Base-by-base conservation (phyloP, 2,888 invertebrate species). In the Troides oblongomaculatus region DNA sequence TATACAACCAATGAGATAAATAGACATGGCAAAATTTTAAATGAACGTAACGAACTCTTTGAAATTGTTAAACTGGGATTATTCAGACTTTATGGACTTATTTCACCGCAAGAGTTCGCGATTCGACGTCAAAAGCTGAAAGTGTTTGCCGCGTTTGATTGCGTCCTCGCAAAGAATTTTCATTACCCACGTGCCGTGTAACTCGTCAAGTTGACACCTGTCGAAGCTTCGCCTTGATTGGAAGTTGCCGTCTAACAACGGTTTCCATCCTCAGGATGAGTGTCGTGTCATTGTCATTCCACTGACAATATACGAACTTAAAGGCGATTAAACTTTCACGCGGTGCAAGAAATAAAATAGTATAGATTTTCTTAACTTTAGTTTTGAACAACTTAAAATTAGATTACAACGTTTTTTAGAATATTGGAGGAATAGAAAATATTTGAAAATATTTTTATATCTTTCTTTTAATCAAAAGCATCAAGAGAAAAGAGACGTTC, bases 181-280 rank as follows among this genome's bases (percentile, higher is more conserved):
- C 82, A 76, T 70, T 70, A 66, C 70, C 78, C 76, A 77, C 74
- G 71, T 72, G 73, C 76, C 74, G 72, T 73, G 73, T 74, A 74
- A 72, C 77, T 74, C 74, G 74, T 68, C 77, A 74, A 74, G 74
- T 78, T 84, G 85, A 84, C 86, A 88, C 84, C 86, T 87, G 87
- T 85, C 86, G 82, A 84, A 79, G 76, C 79, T 76, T 79, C 81
- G 79, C 79, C 82, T 81, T 86, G 86, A 88, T 88, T 86, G 84
- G 80, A 80, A 76, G 77, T 78, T 75, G 74, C 74, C 60, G 61
- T 56, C 53, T 61, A 65, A 69, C 69, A 58, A 66, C 65, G 18
- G 21, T 46, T 68, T 64, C 39, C 64, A 66, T 66, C 25, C 30
- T 60, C 50, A 66, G 50, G 17, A 21, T 36, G 30, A n/a, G 57